Base-by-base conservation (phyloP, 2,888 invertebrate species). In the Volucella inflata region DNA sequence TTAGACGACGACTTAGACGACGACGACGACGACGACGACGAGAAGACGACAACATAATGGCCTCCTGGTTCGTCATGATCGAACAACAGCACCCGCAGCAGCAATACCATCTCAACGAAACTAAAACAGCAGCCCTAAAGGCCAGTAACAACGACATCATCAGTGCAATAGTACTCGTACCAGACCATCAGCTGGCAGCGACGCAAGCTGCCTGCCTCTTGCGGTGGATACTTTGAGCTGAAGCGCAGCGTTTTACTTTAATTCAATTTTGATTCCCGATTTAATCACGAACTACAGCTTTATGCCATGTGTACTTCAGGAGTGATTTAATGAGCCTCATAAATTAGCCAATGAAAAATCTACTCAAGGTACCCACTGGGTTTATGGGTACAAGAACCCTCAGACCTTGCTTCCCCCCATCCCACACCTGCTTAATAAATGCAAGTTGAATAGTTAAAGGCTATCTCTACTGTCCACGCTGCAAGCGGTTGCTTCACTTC, bases 251-350 rank as follows among this genome's bases (percentile, higher is more conserved):
- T 85, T 85, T 72, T 85, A 81, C 81, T 85, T 85, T 85, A 85
- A 85, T 85, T 85, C 72, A 81, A 77, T 81, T 80, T 77, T 85
- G 85, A 85, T 85, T 85, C 74, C 30, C 76, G 81, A 85, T 76
- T 85, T 81, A 81, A 85, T 85, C 85, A 85, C 85, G 85, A 85
- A 85, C 85, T 85, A 72, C 85, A 81, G 57, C 85, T 85, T 62
- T 81, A 81, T 85, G 76, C 85, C 81, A 80, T 85, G 77, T 85
- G 85, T 85, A 81, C 81, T 77, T 59, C 76, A 72, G 81, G 46
- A 81, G 85, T 81, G 85, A 81, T 85, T 85, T 85, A 85, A 85
- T 85, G 85, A 85, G 81, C 76, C 76, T 67, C 85, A 85, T 85
- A 85, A 85, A 85, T 85, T 85, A 71, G 75, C 76, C 62, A 81